Percentiles rank a stretch among this genome's conserved stretches.
phyloP scores from a whole-genome alignment of 2,888 invertebrate genomes.

The Calameuta pallipes region DNA sequence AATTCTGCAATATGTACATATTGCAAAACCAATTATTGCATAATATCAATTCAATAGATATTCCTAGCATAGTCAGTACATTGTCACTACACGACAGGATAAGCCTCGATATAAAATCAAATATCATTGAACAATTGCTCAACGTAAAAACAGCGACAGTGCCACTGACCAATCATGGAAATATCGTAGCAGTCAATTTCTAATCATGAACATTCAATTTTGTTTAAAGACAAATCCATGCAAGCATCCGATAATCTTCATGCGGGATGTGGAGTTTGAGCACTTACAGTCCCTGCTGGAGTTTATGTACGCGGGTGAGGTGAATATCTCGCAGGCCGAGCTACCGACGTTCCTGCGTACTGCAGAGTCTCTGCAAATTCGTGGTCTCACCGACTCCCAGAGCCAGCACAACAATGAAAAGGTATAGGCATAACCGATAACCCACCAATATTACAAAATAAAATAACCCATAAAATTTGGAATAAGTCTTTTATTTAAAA shows the following conservation, averaged over 20 bases:
- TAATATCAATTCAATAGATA: neutral
- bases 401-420: constrained; percentile 65
- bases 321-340: constrained; percentile 84
- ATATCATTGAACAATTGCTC: neutral
- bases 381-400: constrained; percentile 78
- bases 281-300: constrained; percentile 83
- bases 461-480: neutral
- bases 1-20: neutral
- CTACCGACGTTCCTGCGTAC: constrained; percentile 81
- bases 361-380: constrained; percentile 82
- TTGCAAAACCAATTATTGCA: neutral
- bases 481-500: neutral
- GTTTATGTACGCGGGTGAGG: constrained; percentile 89
- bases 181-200: neutral
- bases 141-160: neutral
- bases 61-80: neutral
- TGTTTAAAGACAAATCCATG: constrained; percentile 82
- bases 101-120: neutral
- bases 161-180: neutral
- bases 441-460: neutral
- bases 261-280: constrained; percentile 84
- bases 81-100: no score
- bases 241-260: constrained; percentile 86
- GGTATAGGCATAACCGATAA: constrained; percentile 36
- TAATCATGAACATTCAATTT: neutral